Base-by-base conservation (phyloP, 2,113 vertebrate genomes). In the Labeo rohita region DNA sequence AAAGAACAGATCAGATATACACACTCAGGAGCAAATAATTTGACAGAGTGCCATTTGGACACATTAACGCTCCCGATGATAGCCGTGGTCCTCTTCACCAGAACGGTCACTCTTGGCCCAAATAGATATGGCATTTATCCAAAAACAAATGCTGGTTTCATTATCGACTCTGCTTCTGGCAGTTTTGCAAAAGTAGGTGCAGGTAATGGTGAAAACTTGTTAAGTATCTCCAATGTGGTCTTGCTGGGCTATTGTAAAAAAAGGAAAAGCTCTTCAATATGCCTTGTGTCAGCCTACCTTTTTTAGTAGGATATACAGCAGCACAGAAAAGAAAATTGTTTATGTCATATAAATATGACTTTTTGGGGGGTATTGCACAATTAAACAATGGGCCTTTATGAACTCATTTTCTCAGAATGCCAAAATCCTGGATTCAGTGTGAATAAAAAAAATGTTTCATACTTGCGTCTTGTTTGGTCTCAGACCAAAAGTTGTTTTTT, bases 11-110 rank as follows among this genome's bases (percentile, higher is more conserved):
- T 49, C 2, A 47, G 13, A 16, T 28, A 28, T n/a, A 47, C 43
- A 23, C 45, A 74, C 45, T 28, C 12, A 1, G 45, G 47, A 50
- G n/a, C n/a, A 49, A 75, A 72, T 45, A 11, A 50, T 75, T 75
- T 50, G n/a, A 75, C n/a, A 75, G 21, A 50, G 73, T 50, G 45
- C 73, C 6, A 75, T 75, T 75, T 75, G 73, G 45, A 75, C 45
- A 75, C 72, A 75, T 74, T 74, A 74, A 74, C n/a, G 6, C 72
- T 75, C 72, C 73, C 0, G 6, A 13, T 15, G 45, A 75, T 47
- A 75, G 45, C 6, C 6, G 11, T 23, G 11, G 72, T 8, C 11
- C 72, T 74, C 45, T 75, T 50, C n/a, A 50, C 15, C 73, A 75
- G 11, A 50, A 75, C 45, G 5, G 23, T 50, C 73, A 75, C 73